Evolutionary conservation across 2,888 invertebrate species (phyloP), one percentile per base, ranked within the genome.

Genomic region (Protodeltote pygarga): DNA sequence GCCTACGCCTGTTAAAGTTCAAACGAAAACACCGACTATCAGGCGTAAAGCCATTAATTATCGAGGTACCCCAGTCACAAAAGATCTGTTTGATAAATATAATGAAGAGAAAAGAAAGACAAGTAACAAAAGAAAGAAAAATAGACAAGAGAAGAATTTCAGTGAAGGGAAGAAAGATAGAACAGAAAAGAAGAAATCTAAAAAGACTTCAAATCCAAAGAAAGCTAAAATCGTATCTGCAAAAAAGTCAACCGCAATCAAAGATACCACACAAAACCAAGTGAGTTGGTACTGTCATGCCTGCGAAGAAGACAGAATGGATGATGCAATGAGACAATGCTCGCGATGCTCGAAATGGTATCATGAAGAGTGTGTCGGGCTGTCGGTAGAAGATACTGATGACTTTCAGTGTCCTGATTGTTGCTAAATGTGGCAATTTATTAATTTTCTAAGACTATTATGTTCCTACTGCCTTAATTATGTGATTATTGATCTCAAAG

Each of bases 311-410:
- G 40, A 50, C 5, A 39, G 21, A 19, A 34, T 42, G 38, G 41
- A 31, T 3, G 34, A 49, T 39, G 28, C 24, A 8, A 50, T 45
- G 44, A 34, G 39, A 21, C 6, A 25, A 29, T 50, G 39, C 17
- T 29, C 5, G 1, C 10, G 3, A 28, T 49, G 37, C 27, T n/a
- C 9, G 5, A 55, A 47, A 19, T 50, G 55, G 50, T 44, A 50
- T 5, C 46, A 50, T n/a, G 49, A 55, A 20, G 31, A 50, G 10
- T 46, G 42, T 25, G 49, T 50, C 15, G 49, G 46, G 20, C 23
- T 47, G 14, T 2, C 44, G 0, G 33, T 2, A 19, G 46, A 46
- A n/a, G 49, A 49, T 20, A 19, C 10, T 29, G 46, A 49, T 45
- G 32, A 41, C 10, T 52, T 42, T 25, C n/a, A 32, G 6, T 45